A percentile compares a stretch with the other conserved stretches of the same genome.
Evolutionary conservation across 64 coral and sea anemone species (phyloP).

Genomic region (Pocillopora damicornis): DNA sequence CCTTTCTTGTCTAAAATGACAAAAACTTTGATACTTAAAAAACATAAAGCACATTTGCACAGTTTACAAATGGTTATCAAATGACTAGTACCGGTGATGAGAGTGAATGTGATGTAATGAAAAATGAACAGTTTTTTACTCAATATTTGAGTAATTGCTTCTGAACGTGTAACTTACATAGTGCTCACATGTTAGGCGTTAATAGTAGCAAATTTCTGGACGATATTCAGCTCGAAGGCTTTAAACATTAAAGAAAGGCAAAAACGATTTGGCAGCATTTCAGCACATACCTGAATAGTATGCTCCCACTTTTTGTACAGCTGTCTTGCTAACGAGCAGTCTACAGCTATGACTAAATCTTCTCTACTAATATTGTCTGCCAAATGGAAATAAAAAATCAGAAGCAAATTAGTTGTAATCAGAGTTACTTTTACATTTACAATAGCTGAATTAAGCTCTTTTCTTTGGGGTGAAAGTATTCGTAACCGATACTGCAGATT

Average conservation of each 20-base stretch:
- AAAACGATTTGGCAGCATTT: too few relatives aligned
- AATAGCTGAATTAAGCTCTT: neutral
- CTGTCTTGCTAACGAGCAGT: slow-evolving; percentile 56
- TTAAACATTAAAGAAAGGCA: neutral
- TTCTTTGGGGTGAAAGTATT: too few relatives aligned
- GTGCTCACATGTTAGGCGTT: too few relatives aligned
- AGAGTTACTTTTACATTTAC: neutral
- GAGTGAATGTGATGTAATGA: too few relatives aligned
- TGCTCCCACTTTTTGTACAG: slow-evolving; percentile 72
- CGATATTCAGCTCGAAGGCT: neutral
- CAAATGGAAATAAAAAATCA: slow-evolving; percentile 3
- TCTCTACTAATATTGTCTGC: slow-evolving; percentile 55
- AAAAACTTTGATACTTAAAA: neutral
- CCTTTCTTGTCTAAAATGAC: slow-evolving; percentile 23
- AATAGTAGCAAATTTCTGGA: too few relatives aligned
- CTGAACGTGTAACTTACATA: too few relatives aligned
- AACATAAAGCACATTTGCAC: too few relatives aligned
- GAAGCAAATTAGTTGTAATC: neutral
- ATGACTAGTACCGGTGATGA: too few relatives aligned
- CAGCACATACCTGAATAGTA: slow-evolving; percentile 55
- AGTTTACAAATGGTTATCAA: too few relatives aligned
- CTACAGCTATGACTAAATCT: slow-evolving; percentile 69
- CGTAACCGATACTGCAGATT: too few relatives aligned
- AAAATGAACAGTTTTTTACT: too few relatives aligned
- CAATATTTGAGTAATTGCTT: too few relatives aligned